Conservation (phyloP, 2,113 vertebrate species). For the Pseudolaguvia tuberculata region DNA sequence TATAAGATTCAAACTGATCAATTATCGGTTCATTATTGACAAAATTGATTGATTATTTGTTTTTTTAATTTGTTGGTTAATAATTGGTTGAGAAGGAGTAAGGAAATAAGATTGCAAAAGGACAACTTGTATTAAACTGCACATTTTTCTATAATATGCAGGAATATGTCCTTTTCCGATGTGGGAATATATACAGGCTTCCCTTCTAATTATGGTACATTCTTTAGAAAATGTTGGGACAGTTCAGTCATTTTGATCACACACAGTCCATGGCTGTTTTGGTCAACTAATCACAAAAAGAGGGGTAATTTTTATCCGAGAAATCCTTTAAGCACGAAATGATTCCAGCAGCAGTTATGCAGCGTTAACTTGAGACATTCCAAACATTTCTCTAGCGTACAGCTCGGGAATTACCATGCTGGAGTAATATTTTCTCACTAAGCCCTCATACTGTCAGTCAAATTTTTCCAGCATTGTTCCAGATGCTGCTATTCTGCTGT, state of each 20-base stretch:
- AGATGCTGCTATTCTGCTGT: constrained; percentile 7
- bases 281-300: constrained; percentile 5
- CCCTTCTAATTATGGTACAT: neutral
- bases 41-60: neutral
- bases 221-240: neutral
- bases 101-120: neutral
- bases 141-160: neutral
- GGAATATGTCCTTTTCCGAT: neutral
- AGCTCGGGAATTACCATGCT: constrained; percentile 29
- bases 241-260: neutral
- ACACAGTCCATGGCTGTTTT: neutral
- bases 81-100: neutral
- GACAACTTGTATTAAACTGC: neutral
- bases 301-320: constrained; percentile 4
- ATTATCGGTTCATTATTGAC: neutral
- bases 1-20: neutral
- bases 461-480: constrained; percentile 24
- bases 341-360: constrained; percentile 26
- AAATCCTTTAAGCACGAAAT: constrained; percentile 18
- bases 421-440: constrained; percentile 26
- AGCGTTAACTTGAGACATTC: constrained; percentile 25
- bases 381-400: constrained; percentile 25
- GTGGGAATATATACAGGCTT: neutral
- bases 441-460: constrained; percentile 24
- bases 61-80: neutral